These are phyloP conservation scores for Coleophora flavipennella DNA, from an alignment of 2,888 invertebrate species.

Conservation along the genomic window DNA sequence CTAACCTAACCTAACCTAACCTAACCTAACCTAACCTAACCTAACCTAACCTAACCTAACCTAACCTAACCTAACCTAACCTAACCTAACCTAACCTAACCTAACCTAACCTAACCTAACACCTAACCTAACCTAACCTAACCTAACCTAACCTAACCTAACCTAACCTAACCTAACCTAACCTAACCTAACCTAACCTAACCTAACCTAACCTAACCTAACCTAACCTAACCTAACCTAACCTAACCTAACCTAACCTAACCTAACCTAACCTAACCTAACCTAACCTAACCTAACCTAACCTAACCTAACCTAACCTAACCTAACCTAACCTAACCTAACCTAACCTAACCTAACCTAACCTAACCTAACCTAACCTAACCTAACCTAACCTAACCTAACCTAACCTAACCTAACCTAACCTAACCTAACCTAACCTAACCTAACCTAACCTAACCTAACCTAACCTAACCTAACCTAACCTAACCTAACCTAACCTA, in stretches of 20 bases:
- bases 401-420: conserved; percentile 3
- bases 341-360: conserved; percentile 4
- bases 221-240: conserved; percentile 13
- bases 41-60: too few relatives aligned
- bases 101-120: too few relatives aligned
- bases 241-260: conserved; percentile 8
- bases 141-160: conserved; percentile 11
- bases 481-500: too few relatives aligned
- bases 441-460: too few relatives aligned
- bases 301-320: conserved; percentile 6
- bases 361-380: conserved; percentile 5
- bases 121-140: conserved; percentile 11
- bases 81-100: too few relatives aligned
- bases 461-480: too few relatives aligned
- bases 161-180: conserved; percentile 9
- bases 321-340: conserved; percentile 8
- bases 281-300: conserved; percentile 8
- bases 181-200: conserved; percentile 8
- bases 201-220: conserved; percentile 13
- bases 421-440: too few relatives aligned
- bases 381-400: conserved; percentile 5
- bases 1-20: too few relatives aligned
- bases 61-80: too few relatives aligned
- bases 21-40: too few relatives aligned
- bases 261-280: conserved; percentile 10